A percentile compares a stretch with the other conserved stretches of the same genome.
phyloP scores from a whole-genome alignment of 2,113 vertebrate species.

The Alouatta palliata region DNA sequence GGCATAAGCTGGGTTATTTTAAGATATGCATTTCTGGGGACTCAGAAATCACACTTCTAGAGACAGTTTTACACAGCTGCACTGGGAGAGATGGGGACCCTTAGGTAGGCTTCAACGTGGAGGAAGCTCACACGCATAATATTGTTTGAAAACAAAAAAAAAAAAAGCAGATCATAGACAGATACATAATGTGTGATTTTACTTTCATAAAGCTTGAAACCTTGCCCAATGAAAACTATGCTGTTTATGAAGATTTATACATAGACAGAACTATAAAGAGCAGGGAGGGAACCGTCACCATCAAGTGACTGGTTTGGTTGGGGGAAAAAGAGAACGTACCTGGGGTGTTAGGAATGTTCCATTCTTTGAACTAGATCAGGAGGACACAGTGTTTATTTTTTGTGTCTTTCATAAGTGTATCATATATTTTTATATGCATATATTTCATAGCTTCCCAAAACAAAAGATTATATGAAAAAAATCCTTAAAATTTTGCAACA shows the following conservation, averaged over 20 bases:
- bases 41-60: not conserved
- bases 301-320: not conserved
- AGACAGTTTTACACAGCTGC: not conserved
- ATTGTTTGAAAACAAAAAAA: not conserved
- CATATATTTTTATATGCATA: not conserved
- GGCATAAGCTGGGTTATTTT: too few species aligned
- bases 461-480: not conserved
- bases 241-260: not conserved
- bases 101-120: rapidly evolving
- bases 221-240: not conserved
- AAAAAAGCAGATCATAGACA: not conserved
- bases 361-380: not conserved
- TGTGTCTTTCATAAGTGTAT: not conserved
- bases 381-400: not conserved
- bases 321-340: rapidly evolving
- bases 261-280: not conserved
- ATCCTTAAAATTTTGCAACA: not conserved
- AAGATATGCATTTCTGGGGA: not conserved
- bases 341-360: rapidly evolving
- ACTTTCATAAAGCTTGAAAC: not conserved
- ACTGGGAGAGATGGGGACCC: not conserved
- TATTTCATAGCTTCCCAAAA: conserved; percentile 6
- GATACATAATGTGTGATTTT: not conserved
- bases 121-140: not conserved
- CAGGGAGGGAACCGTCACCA: not conserved